Percentiles rank a stretch among this genome's conserved stretches.
phyloP scores from a whole-genome alignment of 37 sponge, comb jelly and placozoan genomes.

The Agelas oroides region DNA sequence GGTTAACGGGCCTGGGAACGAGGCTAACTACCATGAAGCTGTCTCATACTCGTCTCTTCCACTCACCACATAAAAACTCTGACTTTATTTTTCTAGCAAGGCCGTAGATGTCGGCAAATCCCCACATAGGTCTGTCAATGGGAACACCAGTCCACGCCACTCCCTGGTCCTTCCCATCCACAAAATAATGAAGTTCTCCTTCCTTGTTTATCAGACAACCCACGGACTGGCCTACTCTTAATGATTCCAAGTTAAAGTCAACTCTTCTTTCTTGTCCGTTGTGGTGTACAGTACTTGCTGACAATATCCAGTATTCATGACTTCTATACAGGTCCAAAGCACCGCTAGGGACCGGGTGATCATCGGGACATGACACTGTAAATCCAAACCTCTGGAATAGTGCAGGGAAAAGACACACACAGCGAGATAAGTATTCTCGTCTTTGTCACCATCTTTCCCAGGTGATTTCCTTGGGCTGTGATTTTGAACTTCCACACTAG shows the following conservation, averaged over 20 bases:
- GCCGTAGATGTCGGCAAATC: conserved; percentile 91
- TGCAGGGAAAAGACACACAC: not conserved
- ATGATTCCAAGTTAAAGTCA: conserved; percentile 79
- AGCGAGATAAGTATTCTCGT: not conserved
- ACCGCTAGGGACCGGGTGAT: conserved; percentile 68
- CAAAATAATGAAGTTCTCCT: conserved; percentile 75
- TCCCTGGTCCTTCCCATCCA: conserved; percentile 81
- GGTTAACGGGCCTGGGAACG: not conserved
- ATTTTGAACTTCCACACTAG: too few relatives aligned
- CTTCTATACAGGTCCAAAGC: conserved; percentile 88
- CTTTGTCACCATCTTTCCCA: too few relatives aligned
- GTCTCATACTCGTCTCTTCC: too few relatives aligned
- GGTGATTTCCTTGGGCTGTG: too few relatives aligned
- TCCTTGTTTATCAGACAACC: conserved; percentile 75
- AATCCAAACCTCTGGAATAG: conserved; percentile 81
- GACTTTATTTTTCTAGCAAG: conserved; percentile 87
- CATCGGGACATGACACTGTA: conserved; percentile 70
- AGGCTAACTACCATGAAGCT: not conserved
- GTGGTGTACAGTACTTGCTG: conserved; percentile 89
- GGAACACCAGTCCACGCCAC: conserved; percentile 80
- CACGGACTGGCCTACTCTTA: conserved; percentile 76
- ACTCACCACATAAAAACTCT: conserved; percentile 86
- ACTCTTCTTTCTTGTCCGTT: conserved; percentile 76
- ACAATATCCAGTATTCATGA: conserved; percentile 85
- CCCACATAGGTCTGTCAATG: conserved; percentile 78